These are phyloP conservation scores for Atta colombica DNA, from an alignment of 1,140 invertebrate genomes.

Conservation along the genomic window DNA sequence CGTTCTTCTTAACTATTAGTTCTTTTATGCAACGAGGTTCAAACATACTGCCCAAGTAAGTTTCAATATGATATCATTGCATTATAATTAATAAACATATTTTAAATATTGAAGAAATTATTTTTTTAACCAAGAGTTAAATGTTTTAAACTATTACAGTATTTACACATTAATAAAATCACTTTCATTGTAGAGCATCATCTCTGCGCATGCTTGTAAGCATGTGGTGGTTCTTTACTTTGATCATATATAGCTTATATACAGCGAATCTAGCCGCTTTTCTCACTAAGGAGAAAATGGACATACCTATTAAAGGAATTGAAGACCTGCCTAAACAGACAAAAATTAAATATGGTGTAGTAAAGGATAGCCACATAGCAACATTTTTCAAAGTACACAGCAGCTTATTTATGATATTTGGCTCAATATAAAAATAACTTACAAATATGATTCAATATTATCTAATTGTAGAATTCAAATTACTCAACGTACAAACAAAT, in stretches of 20 bases:
- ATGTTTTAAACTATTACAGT: neutral
- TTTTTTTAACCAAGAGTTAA: neutral
- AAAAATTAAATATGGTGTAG: slow-evolving; percentile 95
- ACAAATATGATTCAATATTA: neutral
- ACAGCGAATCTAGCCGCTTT: slow-evolving; percentile 98
- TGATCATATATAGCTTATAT: slow-evolving; percentile 98
- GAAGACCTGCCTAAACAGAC: slow-evolving; percentile 96
- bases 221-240: slow-evolving; percentile 98
- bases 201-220: slow-evolving; percentile 93
- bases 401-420: neutral
- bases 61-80: neutral
- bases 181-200: slow-evolving; percentile 87
- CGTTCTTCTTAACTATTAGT: slow-evolving; percentile 93
- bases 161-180: neutral
- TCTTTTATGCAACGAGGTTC: slow-evolving; percentile 94
- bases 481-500: slow-evolving; percentile 92
- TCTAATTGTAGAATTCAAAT: slow-evolving; percentile 87
- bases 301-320: slow-evolving; percentile 92
- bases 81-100: neutral
- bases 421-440: neutral
- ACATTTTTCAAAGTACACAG: slow-evolving; percentile 90
- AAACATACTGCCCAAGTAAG: slow-evolving; percentile 83
- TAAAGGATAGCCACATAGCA: slow-evolving; percentile 91
- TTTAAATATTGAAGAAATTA: neutral
- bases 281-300: slow-evolving; percentile 94